Evolutionary conservation across 2,888 invertebrate genomes (phyloP), one percentile per base, ranked within the genome.

Genomic region (Graphium colonna): DNA sequence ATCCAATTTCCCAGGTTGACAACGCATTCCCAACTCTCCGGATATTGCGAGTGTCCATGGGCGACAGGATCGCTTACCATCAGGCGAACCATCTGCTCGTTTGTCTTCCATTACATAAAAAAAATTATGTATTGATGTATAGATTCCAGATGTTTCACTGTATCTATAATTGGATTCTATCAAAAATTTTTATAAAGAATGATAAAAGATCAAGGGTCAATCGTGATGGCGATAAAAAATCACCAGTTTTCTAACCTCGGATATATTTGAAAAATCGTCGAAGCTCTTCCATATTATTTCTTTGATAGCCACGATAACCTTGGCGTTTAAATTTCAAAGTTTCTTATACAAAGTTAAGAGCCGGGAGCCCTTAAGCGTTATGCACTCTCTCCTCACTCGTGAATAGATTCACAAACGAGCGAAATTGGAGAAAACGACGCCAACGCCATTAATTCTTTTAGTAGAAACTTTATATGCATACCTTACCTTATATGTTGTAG

Each of bases 291-390:
- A 21, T 18, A 12, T 12, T 21, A 17, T 51, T 21, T 13, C n/a
- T 21, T 21, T 21, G 21, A 52, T 41, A 40, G 17, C 16, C 26
- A 38, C 26, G 43, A 33, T 26, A 45, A 8, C 21, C 41, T 26
- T 47, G 48, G 18, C 42, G 18, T 39, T 53, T 43, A 48, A 38
- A 13, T 18, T 8, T 15, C n/a, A 39, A 53, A 38, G 28, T 31
- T 18, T 54, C 44, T 21, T 33, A 21, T 42, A 31, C 41, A 41
- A 16, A 46, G 36, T 31, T 10, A 41, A 16, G 45, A 44, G 33
- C 33, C 48, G 44, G 53, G 40, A 48, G 53, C 53, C 53, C 53
- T 54, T 49, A 48, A 53, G 38, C 43, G 18, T 39, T 49, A 49
- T 54, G 39, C 44, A 49, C 53, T 54, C 53, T 54, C 53, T 45